Percentiles rank a stretch among this genome's conserved stretches.
phyloP scores from a whole-genome alignment of 2,797 vertebrate genomes.

The Botia kubotai region DNA sequence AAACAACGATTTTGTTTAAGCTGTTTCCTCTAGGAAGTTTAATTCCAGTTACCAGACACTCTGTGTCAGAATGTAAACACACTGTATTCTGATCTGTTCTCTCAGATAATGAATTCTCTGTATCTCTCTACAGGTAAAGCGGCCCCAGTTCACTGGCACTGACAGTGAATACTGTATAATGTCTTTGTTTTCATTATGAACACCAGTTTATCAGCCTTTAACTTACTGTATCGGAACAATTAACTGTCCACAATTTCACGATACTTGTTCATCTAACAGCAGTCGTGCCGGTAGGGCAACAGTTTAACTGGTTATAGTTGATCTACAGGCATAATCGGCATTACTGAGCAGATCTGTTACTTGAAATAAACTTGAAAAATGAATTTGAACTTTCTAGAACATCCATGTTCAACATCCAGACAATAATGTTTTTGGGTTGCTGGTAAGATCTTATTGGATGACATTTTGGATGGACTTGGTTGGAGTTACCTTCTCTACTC shows the following conservation, averaged over 20 bases:
- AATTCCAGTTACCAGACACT: slow-evolving; percentile 29
- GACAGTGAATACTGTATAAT: neutral
- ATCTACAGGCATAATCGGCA: neutral
- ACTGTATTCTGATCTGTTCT: slow-evolving; percentile 30
- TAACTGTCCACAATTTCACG: slow-evolving; percentile 11
- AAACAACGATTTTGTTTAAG: neutral
- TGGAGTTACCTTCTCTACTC: neutral
- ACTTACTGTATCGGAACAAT: neutral
- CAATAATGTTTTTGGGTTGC: neutral
- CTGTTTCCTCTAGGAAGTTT: neutral
- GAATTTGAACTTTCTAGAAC: too few relatives aligned
- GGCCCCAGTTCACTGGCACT: slow-evolving; percentile 14
- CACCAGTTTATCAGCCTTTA: slow-evolving; percentile 14
- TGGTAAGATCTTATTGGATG: neutral
- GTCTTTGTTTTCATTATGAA: slow-evolving; percentile 22
- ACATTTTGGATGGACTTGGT: neutral
- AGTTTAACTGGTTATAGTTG: slow-evolving; percentile 61
- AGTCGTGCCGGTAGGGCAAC: slow-evolving; percentile 49
- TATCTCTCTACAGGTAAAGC: slow-evolving; percentile 8
- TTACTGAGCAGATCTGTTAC: neutral
- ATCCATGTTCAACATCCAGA: too few relatives aligned
- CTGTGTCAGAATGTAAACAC: slow-evolving; percentile 31
- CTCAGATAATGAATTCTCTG: slow-evolving; percentile 14
- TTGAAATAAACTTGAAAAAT: too few relatives aligned
- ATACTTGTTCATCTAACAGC: slow-evolving; percentile 12